Conservation (phyloP, 2,113 vertebrate species). For the Triplophysa tibetana region DNA sequence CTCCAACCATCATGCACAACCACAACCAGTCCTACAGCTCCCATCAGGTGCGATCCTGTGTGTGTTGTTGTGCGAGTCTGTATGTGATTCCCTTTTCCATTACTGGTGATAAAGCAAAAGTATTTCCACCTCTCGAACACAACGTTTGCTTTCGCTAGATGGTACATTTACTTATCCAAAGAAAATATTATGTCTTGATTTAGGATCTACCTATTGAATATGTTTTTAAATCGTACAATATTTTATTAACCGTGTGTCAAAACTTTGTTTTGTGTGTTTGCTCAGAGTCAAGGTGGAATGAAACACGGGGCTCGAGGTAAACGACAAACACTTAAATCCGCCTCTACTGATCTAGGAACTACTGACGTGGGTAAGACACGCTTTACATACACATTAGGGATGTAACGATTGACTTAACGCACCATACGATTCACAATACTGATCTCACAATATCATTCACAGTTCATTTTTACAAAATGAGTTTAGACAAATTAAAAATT, state of each 20-base stretch:
- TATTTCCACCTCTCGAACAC: no score
- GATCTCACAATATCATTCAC: no score
- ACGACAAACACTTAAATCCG: slow-evolving; percentile 92
- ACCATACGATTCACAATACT: no score
- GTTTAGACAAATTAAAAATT: no score
- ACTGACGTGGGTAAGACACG: slow-evolving; percentile 86
- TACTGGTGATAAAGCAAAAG: no score
- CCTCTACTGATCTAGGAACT: slow-evolving; percentile 93
- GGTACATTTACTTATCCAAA: no score
- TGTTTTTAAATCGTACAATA: not conserved
- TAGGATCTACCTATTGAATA: no score
- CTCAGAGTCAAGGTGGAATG: slow-evolving; percentile 85
- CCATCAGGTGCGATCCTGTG: slow-evolving; percentile 79
- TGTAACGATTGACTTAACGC: no score
- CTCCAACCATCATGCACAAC: slow-evolving; percentile 87
- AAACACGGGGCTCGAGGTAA: slow-evolving; percentile 91
- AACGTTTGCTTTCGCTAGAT: no score
- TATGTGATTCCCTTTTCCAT: not conserved
- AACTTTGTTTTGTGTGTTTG: slow-evolving; percentile 39
- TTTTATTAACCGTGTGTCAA: not conserved
- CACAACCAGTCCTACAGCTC: slow-evolving; percentile 90
- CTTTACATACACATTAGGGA: not conserved
- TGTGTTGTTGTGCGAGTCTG: not conserved
- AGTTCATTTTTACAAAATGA: no score
- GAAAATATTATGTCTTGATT: no score